Evolutionary conservation across 2,888 invertebrate species (phyloP), one percentile per base, ranked within the genome.

Genomic region (Adelphocoris suturalis): DNA sequence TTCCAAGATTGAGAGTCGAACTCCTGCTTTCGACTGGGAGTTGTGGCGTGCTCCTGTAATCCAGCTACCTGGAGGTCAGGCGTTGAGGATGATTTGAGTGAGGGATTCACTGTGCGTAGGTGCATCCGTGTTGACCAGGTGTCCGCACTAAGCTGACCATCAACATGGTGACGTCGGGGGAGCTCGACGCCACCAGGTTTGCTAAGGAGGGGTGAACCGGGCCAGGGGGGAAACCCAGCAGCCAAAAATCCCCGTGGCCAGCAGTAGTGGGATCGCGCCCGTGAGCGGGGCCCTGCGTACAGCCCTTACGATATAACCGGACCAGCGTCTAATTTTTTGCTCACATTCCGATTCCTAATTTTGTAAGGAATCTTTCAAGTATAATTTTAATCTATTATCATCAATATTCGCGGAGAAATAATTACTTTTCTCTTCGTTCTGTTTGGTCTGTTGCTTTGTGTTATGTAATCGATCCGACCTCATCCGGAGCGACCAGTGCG

Each of bases 211-310:
- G 97, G 97, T 96, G 98, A 95, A 98, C 95, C 97, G 98, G 98
- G 98, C 97, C 97, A 98, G 98, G 96, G 97, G 97, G 97, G 98
- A 97, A 97, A 98, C 97, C 96, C 97, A 98, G 98, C 98, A 98
- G 98, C 97, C 98, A 98, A 98, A 98, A 98, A 97, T 97, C 97
- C 96, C 97, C 98, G 97, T 97, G 98, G 97, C 95, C 96, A 95
- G 97, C 98, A 98, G 98, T 98, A 98, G 97, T 97, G 97, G 98
- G 98, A 97, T 97, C 96, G 98, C 98, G 97, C 96, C 97, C 96
- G 97, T 97, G 98, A 98, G 97, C 97, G 96, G 95, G 95, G 95
- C 95, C 95, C 96, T 96, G 96, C 95, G 95, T 94, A 94, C 96
- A 98, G 98, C 98, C 97, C 94, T 95, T 28, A 95, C 95, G 95